Percentiles rank a stretch among this genome's conserved stretches.
These are phyloP conservation scores for Temnothorax ravouxi DNA, from an alignment of 2,888 invertebrate genomes.

Conservation along the genomic window DNA sequence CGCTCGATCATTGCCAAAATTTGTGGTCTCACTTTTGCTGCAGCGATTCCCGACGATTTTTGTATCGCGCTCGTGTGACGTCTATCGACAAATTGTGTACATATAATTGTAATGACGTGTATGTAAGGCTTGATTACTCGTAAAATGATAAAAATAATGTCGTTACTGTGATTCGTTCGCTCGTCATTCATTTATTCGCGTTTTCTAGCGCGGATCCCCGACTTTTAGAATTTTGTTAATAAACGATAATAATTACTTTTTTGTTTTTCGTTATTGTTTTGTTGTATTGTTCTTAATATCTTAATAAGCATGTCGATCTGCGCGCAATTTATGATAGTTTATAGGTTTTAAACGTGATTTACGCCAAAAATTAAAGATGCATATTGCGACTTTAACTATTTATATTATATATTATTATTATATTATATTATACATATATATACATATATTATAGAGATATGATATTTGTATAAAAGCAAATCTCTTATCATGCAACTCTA, in stretches of 20 bases:
- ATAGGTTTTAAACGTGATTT: slow-evolving; percentile 80
- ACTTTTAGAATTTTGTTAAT: slow-evolving; percentile 43
- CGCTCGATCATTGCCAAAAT: slow-evolving; percentile 69
- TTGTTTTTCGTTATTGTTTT: slow-evolving; percentile 58
- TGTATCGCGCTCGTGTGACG: slow-evolving; percentile 72
- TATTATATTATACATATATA: slow-evolving; percentile 64
- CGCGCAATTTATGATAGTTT: slow-evolving; percentile 67
- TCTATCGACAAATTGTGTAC: slow-evolving; percentile 76
- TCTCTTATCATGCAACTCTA: slow-evolving; percentile 22
- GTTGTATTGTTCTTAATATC: slow-evolving; percentile 46
- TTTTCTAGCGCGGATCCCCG: slow-evolving; percentile 48
- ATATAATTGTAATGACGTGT: slow-evolving; percentile 73
- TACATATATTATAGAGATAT: slow-evolving; percentile 52
- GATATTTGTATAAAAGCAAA: not conserved
- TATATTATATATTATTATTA: slow-evolving; percentile 77
- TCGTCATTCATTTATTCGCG: slow-evolving; percentile 58
- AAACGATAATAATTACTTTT: slow-evolving; percentile 54
- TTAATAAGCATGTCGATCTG: slow-evolving; percentile 59
- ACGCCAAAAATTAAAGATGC: slow-evolving; percentile 81
- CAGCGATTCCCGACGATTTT: slow-evolving; percentile 71
- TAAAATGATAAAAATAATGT: slow-evolving; percentile 59
- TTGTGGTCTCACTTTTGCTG: slow-evolving; percentile 60
- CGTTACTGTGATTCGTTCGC: slow-evolving; percentile 62
- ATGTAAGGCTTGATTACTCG: slow-evolving; percentile 61
- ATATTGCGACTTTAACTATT: slow-evolving; percentile 73